Percentiles rank a stretch among this genome's conserved stretches.
Evolutionary conservation across 1,140 invertebrate genomes (phyloP).

Genomic region (Tetragnatha versicolor): DNA sequence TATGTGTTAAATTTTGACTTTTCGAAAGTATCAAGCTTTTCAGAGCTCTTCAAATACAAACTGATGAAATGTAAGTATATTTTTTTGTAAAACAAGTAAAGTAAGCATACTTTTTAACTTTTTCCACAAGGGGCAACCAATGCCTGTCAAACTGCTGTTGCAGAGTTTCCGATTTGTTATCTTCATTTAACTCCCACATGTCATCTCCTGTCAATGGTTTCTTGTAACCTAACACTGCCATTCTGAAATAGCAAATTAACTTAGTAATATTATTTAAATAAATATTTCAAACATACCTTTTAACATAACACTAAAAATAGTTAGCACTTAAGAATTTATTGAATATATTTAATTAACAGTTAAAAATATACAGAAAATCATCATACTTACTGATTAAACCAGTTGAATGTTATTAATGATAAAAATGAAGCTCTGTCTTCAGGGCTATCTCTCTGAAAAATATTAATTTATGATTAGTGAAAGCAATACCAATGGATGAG

Average conservation of each 20-base stretch:
- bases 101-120: constrained; percentile 26
- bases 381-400: constrained; percentile 77
- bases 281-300: background rate
- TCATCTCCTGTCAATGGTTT: constrained; percentile 81
- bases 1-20: no score
- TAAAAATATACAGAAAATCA: no score
- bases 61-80: no score
- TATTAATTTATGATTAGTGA: no score
- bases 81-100: no score
- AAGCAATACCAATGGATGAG: no score
- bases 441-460: constrained; percentile 71
- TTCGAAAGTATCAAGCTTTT: no score
- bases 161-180: constrained; percentile 80
- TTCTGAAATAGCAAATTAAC: constrained; percentile 57
- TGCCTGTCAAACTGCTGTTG: constrained; percentile 85
- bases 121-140: constrained; percentile 71
- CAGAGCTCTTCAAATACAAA: no score
- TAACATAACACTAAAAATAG: background rate
- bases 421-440: constrained; percentile 85
- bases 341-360: no score
- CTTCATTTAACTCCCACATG: constrained; percentile 88
- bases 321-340: no score
- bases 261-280: background rate
- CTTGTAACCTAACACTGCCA: constrained; percentile 84
- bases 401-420: constrained; percentile 87